phyloP scores from a whole-genome alignment of 2,797 vertebrate genomes.

The Scolopax rusticola region DNA sequence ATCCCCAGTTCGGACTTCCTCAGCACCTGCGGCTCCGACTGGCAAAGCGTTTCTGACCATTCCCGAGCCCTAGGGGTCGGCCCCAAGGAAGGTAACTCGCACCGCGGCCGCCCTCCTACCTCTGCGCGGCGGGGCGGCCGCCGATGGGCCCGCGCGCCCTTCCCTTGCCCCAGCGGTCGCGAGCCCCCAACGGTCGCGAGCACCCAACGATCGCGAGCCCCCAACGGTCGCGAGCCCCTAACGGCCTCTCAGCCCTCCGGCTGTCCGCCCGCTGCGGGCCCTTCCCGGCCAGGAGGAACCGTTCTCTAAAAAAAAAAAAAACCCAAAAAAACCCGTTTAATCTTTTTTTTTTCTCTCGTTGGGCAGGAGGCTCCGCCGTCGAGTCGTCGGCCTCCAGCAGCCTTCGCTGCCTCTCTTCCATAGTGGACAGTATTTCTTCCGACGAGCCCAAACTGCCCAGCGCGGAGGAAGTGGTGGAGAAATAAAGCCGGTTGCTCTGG shows the following conservation, averaged over 20 bases:
- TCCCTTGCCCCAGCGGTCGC: neutral
- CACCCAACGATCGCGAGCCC: neutral
- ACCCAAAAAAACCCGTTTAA: neutral
- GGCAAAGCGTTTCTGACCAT: slow-evolving; percentile 89
- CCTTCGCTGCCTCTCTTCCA: slow-evolving; percentile 94
- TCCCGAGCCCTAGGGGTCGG: slow-evolving; percentile 83
- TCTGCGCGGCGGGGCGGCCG: neutral
- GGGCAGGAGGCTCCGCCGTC: slow-evolving; percentile 75
- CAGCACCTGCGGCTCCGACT: slow-evolving; percentile 85
- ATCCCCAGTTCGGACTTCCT: slow-evolving; percentile 81
- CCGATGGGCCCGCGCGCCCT: neutral
- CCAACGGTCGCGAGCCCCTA: neutral
- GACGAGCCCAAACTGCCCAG: slow-evolving; percentile 84
- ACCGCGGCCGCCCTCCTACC: neutral
- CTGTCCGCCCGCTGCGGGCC: neutral
- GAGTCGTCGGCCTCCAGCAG: slow-evolving; percentile 91
- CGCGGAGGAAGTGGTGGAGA: slow-evolving; percentile 81
- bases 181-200: neutral
- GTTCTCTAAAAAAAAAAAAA: neutral
- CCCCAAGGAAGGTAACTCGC: slow-evolving; percentile 87
- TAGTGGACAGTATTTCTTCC: slow-evolving; percentile 95
- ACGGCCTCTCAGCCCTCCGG: neutral
- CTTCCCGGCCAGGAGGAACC: neutral
- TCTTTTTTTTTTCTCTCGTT: neutral
- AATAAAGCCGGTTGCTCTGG: slow-evolving; percentile 37